phyloP scores from a whole-genome alignment of 2,113 vertebrate species.

The Barnardius zonarius region DNA sequence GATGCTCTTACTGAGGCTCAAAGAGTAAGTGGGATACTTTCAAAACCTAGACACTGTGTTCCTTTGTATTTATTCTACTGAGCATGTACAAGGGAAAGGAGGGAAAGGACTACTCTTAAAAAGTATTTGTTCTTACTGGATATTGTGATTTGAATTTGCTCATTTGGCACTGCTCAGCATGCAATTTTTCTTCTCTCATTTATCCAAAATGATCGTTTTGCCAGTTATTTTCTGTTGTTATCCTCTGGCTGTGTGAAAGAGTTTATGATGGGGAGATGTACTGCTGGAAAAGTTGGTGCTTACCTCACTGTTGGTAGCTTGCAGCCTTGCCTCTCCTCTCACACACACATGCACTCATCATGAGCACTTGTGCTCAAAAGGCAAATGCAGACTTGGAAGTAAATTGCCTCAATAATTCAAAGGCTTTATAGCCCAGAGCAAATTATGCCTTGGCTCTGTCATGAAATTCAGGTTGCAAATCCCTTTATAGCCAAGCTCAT shows the following conservation, averaged over 20 bases:
- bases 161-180: neutral
- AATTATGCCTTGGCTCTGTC: conserved; percentile 51
- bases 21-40: neutral
- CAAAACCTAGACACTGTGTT: neutral
- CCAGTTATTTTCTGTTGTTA: neutral
- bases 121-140: neutral
- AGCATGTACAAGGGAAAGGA: neutral
- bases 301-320: neutral
- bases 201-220: neutral
- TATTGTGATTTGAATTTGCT: neutral
- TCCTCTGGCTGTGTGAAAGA: neutral
- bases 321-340: neutral
- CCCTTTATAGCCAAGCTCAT: conserved; percentile 31
- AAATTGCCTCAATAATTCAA: conserved; percentile 66
- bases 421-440: conserved; percentile 43
- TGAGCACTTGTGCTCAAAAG: neutral
- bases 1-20: neutral
- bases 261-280: neutral
- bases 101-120: neutral
- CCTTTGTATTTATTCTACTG: neutral
- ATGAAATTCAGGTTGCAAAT: conserved; percentile 48
- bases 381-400: conserved; percentile 35
- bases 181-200: neutral
- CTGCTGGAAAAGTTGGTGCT: neutral
- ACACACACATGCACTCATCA: neutral